Evolutionary conservation across 2,113 vertebrate genomes (phyloP), one percentile per base, ranked within the genome.

Genomic region (Nesogale talazaci): DNA sequence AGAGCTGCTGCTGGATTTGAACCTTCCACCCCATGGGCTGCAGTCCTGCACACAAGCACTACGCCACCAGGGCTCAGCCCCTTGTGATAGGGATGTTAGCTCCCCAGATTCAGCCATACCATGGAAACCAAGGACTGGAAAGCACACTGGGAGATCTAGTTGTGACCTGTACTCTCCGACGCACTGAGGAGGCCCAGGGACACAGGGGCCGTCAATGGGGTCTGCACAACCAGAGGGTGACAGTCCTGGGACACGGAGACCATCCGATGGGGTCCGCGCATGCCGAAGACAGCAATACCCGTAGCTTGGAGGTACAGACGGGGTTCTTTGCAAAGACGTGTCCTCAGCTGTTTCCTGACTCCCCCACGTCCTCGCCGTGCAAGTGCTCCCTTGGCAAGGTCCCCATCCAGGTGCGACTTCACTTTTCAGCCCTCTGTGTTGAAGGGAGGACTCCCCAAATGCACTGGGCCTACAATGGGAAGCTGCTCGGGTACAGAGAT

Each of bases 161-260:
- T 5, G 11, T 25, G 0, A 1, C 40, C 46, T 38, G 3, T 14
- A 2, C 19, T 82, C 70, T 59, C 61, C 15, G 15, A 38, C 52
- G 88, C 23, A 27, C 69, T 46, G 20, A 40, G 57, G 12, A 57
- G 19, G 31, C 0, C 23, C 78, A 77, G 61, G 38, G 36, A 52
- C n/a, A 3, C 1, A 0, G 5, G 52, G 25, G n/a, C n/a, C n/a
- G n/a, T n/a, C n/a, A n/a, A n/a, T n/a, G n/a, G n/a, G n/a, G n/a
- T n/a, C n/a, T n/a, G n/a, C n/a, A n/a, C n/a, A n/a, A n/a, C n/a
- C n/a, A n/a, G n/a, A n/a, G n/a, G n/a, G n/a, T n/a, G n/a, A n/a
- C n/a, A n/a, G 31, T 0, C 23, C 78, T 70, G 61, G 38, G 36
- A 52, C n/a, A 3, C 1, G 0, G 5, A 38, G 25, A 1, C 52